Base-by-base conservation (phyloP, 2,797 vertebrate genomes). In the Fistularia tabacaria region DNA sequence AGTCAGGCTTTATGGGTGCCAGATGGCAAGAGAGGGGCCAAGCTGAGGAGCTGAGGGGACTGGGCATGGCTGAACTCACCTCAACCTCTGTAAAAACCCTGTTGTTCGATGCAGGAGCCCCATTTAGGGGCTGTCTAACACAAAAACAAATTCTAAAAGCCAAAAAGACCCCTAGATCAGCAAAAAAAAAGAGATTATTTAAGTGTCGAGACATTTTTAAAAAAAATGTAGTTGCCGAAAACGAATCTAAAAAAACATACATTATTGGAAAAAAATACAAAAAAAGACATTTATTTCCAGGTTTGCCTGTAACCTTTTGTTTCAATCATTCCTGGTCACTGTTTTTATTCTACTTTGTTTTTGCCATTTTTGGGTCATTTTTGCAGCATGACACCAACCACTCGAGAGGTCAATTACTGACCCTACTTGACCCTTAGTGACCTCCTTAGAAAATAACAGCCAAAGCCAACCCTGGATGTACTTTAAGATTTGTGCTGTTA, bases 1-100 rank as follows among this genome's bases (percentile, higher is more conserved):
- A 90, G 87, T 90, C 87, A 77, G 88, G 37, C 69, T 65, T 95
- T 94, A 95, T 88, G 86, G 89, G 80, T 87, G 83, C 91, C 95
- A 97, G 95, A 95, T 96, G 95, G 92, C 83, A 87, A 14, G 41
- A 74, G 66, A 69, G 84, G 82, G 78, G 66, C 68, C 76, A 25
- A 25, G 5, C 25, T 25, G 25, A 25, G 25, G 25, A 25, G 25
- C 25, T 25, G 25, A 25, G 5, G 2, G 25, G 25, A 25, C 15
- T 44, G 36, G 76, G 73, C 76, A 81, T 74, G 87, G 77, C 82
- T 85, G 84, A 90, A 80, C 87, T 85, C 79, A 81, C 74, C 81
- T 72, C 78, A 84, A 87, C 74, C 90, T 81, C 85, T 61, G 77
- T 80, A 84, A 86, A 92, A 77, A 66, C 38, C 59, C 89, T 90